Evolutionary conservation across 2,113 vertebrate genomes (phyloP).

Genomic region (Alligator sinensis): DNA sequence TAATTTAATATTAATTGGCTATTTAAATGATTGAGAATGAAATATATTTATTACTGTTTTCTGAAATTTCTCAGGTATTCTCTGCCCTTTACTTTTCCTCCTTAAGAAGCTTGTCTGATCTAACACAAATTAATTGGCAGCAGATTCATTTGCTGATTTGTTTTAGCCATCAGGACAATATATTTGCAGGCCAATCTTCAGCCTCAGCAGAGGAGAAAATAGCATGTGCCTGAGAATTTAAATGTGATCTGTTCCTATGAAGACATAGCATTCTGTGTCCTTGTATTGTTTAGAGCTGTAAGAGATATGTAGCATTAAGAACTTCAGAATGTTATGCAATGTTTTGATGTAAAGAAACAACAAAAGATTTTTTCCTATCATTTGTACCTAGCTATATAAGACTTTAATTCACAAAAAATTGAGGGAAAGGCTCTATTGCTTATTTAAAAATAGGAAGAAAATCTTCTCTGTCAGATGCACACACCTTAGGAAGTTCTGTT

Average conservation of each 20-base stretch:
- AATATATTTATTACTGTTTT: conserved; percentile 36
- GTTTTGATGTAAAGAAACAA: background rate
- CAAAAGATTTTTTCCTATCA: background rate
- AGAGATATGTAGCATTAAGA: background rate
- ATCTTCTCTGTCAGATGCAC: background rate
- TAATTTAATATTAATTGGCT: conserved; percentile 45
- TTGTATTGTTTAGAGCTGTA: background rate
- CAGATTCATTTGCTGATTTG: conserved; percentile 49
- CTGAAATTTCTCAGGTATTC: conserved; percentile 9
- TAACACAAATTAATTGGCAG: conserved; percentile 47
- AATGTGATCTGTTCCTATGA: background rate
- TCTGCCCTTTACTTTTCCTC: conserved; percentile 7
- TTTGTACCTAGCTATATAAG: background rate
- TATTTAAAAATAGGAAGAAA: background rate
- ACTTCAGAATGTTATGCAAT: background rate
- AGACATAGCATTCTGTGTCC: background rate
- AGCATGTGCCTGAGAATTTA: conserved; percentile 24
- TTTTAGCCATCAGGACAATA: conserved; percentile 20
- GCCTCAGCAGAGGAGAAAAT: conserved; percentile 26
- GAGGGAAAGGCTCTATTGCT: fast-evolving
- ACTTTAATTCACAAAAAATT: background rate
- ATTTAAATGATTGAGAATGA: conserved; percentile 53
- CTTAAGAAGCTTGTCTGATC: conserved; percentile 22
- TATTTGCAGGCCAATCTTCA: conserved; percentile 29
- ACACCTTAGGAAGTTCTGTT: background rate